phyloP scores from a whole-genome alignment of 2,888 invertebrate species.

The Lamellibrachia columna region DNA sequence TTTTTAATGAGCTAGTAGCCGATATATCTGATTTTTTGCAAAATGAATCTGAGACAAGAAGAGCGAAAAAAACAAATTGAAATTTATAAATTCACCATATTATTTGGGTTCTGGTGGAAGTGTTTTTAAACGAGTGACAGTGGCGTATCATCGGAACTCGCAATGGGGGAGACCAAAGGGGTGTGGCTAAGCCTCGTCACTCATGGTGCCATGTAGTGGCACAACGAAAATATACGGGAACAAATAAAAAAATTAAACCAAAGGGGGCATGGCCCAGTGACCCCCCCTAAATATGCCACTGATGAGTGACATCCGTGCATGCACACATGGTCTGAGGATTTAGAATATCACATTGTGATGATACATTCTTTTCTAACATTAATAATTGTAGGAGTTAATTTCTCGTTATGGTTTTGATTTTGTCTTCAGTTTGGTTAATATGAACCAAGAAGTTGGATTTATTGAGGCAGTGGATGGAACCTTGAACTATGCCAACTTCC shows the following conservation, averaged over 20 bases:
- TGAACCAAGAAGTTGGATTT: constrained; percentile 60
- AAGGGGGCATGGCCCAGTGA: no score
- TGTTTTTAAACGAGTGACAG: background rate
- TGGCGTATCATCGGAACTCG: no score
- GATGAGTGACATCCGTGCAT: background rate
- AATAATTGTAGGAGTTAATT: background rate
- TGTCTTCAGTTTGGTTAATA: constrained; percentile 45
- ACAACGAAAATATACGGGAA: no score
- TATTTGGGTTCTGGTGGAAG: background rate
- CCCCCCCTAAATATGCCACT: no score
- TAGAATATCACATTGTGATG: background rate
- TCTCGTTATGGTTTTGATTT: background rate
- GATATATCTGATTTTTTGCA: no score
- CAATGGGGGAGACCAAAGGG: no score
- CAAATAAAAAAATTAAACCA: no score
- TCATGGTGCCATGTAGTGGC: no score
- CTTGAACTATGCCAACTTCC: constrained; percentile 51
- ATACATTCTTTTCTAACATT: background rate
- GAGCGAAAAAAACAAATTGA: no score
- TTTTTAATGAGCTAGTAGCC: no score
- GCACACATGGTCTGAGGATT: background rate
- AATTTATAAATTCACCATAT: background rate
- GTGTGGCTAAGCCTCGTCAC: no score
- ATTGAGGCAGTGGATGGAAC: constrained; percentile 48
- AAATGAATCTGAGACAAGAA: no score